Conservation (phyloP, 2,888 invertebrate genomes). For the Marronus borbonicus region DNA sequence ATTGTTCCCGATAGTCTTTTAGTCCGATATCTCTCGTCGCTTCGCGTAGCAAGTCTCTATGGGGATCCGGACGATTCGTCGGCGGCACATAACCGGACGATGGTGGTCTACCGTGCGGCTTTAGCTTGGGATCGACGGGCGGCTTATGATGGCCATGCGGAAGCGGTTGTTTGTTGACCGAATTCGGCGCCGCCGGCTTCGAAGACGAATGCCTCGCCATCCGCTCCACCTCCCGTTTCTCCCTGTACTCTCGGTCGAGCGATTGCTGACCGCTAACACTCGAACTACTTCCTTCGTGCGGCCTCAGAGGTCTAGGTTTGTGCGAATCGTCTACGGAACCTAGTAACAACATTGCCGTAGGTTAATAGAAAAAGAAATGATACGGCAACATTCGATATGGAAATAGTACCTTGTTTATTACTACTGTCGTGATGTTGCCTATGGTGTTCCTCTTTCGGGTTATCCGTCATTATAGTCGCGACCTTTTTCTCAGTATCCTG, state of each 20-base stretch:
- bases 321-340: slow-evolving; percentile 57
- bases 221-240: slow-evolving; percentile 77
- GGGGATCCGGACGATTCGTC: slow-evolving; percentile 59
- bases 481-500: slow-evolving; percentile 64
- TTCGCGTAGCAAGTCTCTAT: slow-evolving; percentile 65
- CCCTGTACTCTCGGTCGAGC: slow-evolving; percentile 76
- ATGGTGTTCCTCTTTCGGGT: slow-evolving; percentile 61
- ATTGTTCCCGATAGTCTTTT: slow-evolving; percentile 53
- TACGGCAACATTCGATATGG: slow-evolving; percentile 4
- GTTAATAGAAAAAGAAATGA: neutral
- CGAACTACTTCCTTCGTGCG: slow-evolving; percentile 63
- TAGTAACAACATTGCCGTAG: slow-evolving; percentile 44
- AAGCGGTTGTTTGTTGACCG: slow-evolving; percentile 51
- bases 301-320: slow-evolving; percentile 64
- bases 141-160: slow-evolving; percentile 58
- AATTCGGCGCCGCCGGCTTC: slow-evolving; percentile 50
- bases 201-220: slow-evolving; percentile 68
- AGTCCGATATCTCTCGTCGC: slow-evolving; percentile 61
- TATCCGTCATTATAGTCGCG: slow-evolving; percentile 55
- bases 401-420: slow-evolving; percentile 59
- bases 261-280: slow-evolving; percentile 72
- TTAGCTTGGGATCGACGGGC: slow-evolving; percentile 65
- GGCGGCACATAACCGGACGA: slow-evolving; percentile 55
- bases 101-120: slow-evolving; percentile 62
- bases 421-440: slow-evolving; percentile 59